phyloP scores from a whole-genome alignment of 2,797 vertebrate species.

The Coilia nasus region DNA sequence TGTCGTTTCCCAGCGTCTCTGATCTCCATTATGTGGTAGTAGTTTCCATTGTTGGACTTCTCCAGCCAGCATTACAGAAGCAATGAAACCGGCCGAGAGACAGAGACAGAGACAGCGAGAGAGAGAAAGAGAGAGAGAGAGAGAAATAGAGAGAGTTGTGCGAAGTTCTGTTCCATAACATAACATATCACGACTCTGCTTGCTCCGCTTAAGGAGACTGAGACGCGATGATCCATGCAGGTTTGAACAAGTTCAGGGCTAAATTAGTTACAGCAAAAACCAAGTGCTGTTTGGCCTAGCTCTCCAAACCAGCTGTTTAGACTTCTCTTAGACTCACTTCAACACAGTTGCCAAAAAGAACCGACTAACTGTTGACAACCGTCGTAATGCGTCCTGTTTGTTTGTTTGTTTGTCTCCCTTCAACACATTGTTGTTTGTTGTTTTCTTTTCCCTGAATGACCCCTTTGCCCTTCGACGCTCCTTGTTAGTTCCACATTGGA shows the following conservation, averaged over 20 bases:
- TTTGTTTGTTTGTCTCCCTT: not conserved
- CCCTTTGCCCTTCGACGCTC: not conserved
- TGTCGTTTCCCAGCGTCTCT: not conserved
- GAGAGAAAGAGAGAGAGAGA: not conserved
- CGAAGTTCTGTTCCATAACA: not conserved
- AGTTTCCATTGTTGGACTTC: not conserved
- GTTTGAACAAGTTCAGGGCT: conserved; percentile 7
- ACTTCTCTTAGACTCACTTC: not conserved
- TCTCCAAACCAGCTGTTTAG: not conserved
- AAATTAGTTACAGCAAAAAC: not conserved
- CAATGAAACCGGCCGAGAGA: not conserved
- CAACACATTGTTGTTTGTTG: not conserved
- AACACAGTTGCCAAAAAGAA: not conserved
- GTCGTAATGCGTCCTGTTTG: not conserved
- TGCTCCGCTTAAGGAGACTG: not conserved
- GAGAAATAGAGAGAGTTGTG: not conserved
- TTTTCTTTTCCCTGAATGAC: not conserved
- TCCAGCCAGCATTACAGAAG: not conserved
- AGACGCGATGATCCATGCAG: not conserved
- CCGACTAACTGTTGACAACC: not conserved
- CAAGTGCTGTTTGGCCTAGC: not conserved
- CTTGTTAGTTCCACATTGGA: not conserved
- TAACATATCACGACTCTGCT: not conserved
- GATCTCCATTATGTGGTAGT: not conserved
- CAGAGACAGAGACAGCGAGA: not conserved